Evolutionary conservation across 2,113 vertebrate species (phyloP), one percentile per base, ranked within the genome.

Genomic region (Oncorhynchus masou): DNA sequence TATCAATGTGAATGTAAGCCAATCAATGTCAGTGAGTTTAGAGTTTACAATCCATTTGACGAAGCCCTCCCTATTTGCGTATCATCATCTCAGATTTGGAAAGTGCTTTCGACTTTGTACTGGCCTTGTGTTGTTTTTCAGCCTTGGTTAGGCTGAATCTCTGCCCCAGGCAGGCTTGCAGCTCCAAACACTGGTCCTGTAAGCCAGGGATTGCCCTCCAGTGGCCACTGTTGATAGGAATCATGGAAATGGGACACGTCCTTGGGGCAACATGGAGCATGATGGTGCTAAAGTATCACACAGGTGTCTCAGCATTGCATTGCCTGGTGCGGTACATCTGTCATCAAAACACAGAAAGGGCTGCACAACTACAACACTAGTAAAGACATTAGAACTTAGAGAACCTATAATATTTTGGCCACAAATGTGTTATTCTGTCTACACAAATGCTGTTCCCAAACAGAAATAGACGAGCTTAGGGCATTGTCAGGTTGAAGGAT

Each of bases 141-240:
- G 25, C 12, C 8, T 67, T 67, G 9, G 11, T 13, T n/a, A 13
- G 15, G 13, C 31, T 34, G 31, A 25, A 29, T 67, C 24, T 27
- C 25, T 13, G 4, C 65, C 64, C 65, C 22, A 22, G 59, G 59
- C 59, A 22, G 59, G n/a, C 6, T 54, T 19, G 13, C 59, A 62
- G 19, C n/a, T 45, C 11, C 39, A 45, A 45, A 45, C 39, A 45
- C 39, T 22, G 79, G 74, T 79, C 78, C 27, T 78, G 73, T 22
- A 83, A 79, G 89, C 75, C 62, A 80, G 65, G 86, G 87, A 87
- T 90, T 90, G 90, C 90, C 92, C 90, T 91, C 90, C 87, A 91
- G 90, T 90, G 88, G 90, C 39, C 82, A 84, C 54, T 73, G 67
- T 65, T 62, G 59, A 60, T 60, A 60, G 81, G 34, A 81, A 20